These are phyloP conservation scores for Petromus typicus DNA, from an alignment of 2,113 vertebrate genomes.

Conservation along the genomic window DNA sequence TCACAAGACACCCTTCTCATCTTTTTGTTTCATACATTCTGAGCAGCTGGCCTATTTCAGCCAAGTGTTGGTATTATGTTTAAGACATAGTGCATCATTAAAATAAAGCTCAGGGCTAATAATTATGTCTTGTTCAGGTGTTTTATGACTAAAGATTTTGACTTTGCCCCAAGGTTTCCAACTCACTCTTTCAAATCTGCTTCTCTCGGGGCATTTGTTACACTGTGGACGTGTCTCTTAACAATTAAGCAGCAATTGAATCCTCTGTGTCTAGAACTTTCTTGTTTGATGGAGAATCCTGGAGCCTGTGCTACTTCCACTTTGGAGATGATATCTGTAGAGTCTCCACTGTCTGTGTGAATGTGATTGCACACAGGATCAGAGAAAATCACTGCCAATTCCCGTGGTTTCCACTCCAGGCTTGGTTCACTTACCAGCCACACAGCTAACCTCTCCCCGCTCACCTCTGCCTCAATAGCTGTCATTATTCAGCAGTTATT, in stretches of 20 bases:
- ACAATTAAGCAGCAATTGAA: conserved; percentile 70
- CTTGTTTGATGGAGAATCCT: conserved; percentile 47
- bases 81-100: conserved; percentile 76
- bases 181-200: conserved; percentile 62
- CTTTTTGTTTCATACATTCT: conserved; percentile 68
- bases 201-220: conserved; percentile 74
- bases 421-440: not conserved
- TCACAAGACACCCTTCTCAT: conserved; percentile 63
- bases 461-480: not conserved
- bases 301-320: conserved; percentile 4
- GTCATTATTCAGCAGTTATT: not conserved
- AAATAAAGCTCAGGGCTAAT: conserved; percentile 79
- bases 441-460: not conserved
- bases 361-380: not conserved
- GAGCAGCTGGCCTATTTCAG: conserved; percentile 68
- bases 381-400: not conserved
- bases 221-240: conserved; percentile 53
- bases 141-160: conserved; percentile 78
- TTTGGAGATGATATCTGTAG: conserved; percentile 55
- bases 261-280: conserved; percentile 55
- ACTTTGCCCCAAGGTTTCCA: conserved; percentile 70
- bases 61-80: conserved; percentile 56
- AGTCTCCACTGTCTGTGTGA: not conserved
- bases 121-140: conserved; percentile 73
- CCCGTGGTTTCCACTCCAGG: not conserved